phyloP scores from a whole-genome alignment of 92 coral and sea anemone genomes.

The Plumapathes pennacea region DNA sequence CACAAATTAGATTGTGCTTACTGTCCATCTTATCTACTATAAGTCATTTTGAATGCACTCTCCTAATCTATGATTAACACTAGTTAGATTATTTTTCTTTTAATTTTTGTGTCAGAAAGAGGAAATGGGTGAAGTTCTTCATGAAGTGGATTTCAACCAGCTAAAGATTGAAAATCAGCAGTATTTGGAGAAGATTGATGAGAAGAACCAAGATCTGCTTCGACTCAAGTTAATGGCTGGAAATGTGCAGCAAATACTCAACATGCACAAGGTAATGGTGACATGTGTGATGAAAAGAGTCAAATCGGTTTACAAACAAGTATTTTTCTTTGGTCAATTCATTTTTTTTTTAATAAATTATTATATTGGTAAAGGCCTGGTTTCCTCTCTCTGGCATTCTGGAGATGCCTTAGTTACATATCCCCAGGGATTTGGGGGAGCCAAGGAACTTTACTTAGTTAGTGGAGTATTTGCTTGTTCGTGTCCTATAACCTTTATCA shows the following conservation, averaged over 20 bases:
- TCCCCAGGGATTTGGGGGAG: too few species aligned
- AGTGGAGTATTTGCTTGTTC: too few species aligned
- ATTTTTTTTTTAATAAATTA: too few species aligned
- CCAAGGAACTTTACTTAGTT: too few species aligned
- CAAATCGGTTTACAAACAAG: too few species aligned
- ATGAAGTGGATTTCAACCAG: constrained; percentile 98
- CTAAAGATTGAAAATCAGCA: constrained; percentile 98
- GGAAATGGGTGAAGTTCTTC: constrained; percentile 99
- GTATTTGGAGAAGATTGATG: constrained; percentile 97
- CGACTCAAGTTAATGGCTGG: constrained; percentile 93
- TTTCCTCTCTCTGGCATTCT: too few species aligned
- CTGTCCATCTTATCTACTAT: background rate
- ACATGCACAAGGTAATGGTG: constrained; percentile 86
- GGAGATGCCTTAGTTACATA: too few species aligned
- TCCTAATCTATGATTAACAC: too few species aligned
- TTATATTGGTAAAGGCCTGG: too few species aligned
- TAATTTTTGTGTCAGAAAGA: constrained; percentile 70
- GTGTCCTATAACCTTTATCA: background rate
- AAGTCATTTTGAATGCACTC: background rate
- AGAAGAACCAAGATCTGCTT: constrained; percentile 91
- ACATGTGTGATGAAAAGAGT: too few species aligned
- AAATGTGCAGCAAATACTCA: constrained; percentile 92
- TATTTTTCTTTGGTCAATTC: too few species aligned
- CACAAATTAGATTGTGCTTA: background rate
- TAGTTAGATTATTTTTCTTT: background rate